Base-by-base conservation (phyloP, 2,888 invertebrate species). In the Molanna angustata region DNA sequence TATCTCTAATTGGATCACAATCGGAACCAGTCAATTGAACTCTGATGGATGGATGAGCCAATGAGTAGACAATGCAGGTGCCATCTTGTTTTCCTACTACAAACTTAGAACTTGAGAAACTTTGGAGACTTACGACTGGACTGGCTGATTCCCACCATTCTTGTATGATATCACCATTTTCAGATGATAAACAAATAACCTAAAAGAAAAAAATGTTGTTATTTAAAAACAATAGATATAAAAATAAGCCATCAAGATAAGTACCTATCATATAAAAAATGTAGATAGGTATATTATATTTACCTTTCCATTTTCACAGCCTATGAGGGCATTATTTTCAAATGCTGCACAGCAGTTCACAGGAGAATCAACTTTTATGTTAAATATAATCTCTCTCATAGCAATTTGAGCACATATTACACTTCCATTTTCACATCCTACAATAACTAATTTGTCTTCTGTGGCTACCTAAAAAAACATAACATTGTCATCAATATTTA, bases 11-110 rank as follows among this genome's bases (percentile, higher is more conserved):
- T 0, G 86, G 85, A 62, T 88, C 87, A 66, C 80, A 83, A 63
- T 87, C 83, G 0, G 86, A 74, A 0, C 88, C 88, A 4, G 85
- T 85, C n/a, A 87, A 67, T 54, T 83, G 80, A 0, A 81, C 70
- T 52, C 73, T 66, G 2, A 59, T 62, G 48, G 69, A 67, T 14
- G 67, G 63, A 35, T 72, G 69, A 53, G 72, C 67, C 48, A 78
- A 62, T 13, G 76, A 76, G 27, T 78, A 64, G 7, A 76, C 76
- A 33, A 78, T 78, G 61, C 84, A 80, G 0, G 80, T 78, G 0
- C 86, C 86, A 64, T 86, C 85, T 69, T 82, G 80, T 56, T 82
- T 75, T 4, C 82, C 80, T 14, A 74, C 72, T 39, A 79, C 71
- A 57, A 82, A 78, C 52, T 80, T 76, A 45, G 74, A 69, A 57